Conservation (phyloP, 2,797 vertebrate species). For the Chaetophractus vellerosus region DNA sequence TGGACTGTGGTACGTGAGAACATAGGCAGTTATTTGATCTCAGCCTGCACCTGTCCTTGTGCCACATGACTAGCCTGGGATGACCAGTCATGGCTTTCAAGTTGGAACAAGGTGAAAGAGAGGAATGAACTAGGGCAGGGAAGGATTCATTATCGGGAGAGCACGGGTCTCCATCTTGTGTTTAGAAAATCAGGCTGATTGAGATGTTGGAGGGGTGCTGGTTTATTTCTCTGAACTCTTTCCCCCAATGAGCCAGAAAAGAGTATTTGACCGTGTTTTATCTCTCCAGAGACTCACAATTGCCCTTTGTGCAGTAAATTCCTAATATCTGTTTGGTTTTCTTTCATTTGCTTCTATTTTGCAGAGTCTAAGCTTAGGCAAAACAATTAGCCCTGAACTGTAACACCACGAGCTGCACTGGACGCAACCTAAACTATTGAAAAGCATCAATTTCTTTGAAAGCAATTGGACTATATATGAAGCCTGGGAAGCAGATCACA, state of each 20-base stretch:
- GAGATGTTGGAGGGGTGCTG: not conserved
- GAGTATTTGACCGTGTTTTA: not conserved
- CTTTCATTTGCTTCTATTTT: conserved; percentile 41
- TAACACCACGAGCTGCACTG: not conserved
- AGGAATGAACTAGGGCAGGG: not conserved
- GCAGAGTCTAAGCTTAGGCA: not conserved
- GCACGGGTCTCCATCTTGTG: not conserved
- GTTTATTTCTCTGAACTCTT: not conserved
- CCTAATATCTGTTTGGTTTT: not conserved
- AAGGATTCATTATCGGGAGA: not conserved
- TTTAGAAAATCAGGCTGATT: not conserved
- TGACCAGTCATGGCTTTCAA: not conserved
- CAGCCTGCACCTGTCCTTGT: not conserved
- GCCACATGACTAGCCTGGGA: not conserved
- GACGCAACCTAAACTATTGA: conserved; percentile 25
- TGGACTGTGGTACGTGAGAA: not conserved
- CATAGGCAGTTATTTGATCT: not conserved
- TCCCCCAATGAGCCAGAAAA: not conserved
- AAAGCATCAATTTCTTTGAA: conserved; percentile 14
- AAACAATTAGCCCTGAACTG: not conserved
- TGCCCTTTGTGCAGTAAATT: not conserved
- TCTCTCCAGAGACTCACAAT: not conserved
- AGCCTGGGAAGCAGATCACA: not conserved
- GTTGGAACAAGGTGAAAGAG: not conserved
- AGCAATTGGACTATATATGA: not conserved